Percentiles rank a stretch among this genome's conserved stretches.
These are phyloP conservation scores for Glaucopsyche alexis DNA, from an alignment of 2,888 invertebrate genomes.

Conservation along the genomic window DNA sequence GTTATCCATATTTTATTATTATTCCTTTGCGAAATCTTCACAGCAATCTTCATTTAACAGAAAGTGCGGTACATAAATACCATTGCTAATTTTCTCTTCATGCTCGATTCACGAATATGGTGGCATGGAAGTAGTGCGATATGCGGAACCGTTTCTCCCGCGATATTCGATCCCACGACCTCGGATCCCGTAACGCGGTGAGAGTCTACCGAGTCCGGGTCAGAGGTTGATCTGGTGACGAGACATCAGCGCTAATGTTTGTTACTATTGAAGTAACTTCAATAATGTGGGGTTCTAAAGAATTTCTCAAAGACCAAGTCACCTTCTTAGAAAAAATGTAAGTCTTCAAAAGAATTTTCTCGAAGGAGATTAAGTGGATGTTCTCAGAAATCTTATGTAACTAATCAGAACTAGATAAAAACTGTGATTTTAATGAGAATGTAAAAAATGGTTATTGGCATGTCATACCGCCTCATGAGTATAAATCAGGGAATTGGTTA, in stretches of 20 bases:
- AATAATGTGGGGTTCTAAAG: no score
- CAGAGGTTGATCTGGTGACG: slow-evolving; percentile 2
- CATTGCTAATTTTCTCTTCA: not conserved
- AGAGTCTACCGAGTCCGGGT: slow-evolving; percentile 8
- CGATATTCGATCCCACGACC: slow-evolving; percentile 28
- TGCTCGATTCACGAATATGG: not conserved
- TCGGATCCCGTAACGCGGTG: slow-evolving; percentile 17
- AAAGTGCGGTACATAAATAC: not conserved
- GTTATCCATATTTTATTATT: not conserved
- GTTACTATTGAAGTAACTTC: no score
- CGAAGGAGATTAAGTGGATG: no score
- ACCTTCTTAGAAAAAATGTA: no score
- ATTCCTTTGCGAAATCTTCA: not conserved
- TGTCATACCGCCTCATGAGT: not conserved
- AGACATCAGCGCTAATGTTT: not conserved
- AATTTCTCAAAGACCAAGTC: no score
- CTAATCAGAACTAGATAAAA: no score
- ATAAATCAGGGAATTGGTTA: not conserved
- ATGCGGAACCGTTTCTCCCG: slow-evolving; percentile 13
- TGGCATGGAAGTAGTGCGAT: not conserved
- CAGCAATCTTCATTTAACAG: not conserved
- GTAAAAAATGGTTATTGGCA: not conserved
- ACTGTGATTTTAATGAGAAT: not conserved
- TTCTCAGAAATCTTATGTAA: no score
- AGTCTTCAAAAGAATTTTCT: no score